Evolutionary conservation across 2,888 invertebrate genomes (phyloP).

Genomic region (Galerucella nymphaeae): DNA sequence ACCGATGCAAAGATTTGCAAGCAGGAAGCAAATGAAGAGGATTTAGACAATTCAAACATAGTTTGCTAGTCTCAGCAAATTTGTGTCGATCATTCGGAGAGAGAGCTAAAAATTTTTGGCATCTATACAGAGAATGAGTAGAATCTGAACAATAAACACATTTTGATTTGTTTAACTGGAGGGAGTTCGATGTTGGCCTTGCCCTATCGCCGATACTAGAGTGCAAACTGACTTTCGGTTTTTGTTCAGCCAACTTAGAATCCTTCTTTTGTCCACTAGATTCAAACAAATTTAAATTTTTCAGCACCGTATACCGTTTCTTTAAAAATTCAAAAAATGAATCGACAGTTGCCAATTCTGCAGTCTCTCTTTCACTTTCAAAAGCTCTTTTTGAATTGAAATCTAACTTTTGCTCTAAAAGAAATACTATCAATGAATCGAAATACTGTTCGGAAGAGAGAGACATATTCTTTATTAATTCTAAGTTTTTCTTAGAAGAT

Average conservation of each 20-base stretch:
- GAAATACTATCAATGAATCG: constrained; percentile 1
- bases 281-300: constrained; percentile 11
- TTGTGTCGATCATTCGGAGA: background rate
- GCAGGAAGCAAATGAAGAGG: background rate
- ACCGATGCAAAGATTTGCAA: background rate
- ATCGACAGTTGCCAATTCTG: background rate
- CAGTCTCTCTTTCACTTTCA: constrained; percentile 12
- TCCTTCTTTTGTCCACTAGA: constrained; percentile 3
- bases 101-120: background rate
- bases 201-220: background rate
- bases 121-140: background rate
- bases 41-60: background rate
- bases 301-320: constrained; percentile 5
- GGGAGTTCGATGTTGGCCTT: background rate
- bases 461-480: constrained; percentile 4
- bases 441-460: constrained; percentile 1
- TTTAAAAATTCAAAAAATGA: background rate
- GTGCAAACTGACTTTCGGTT: background rate
- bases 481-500: constrained; percentile 6
- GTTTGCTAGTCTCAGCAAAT: background rate
- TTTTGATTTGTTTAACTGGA: background rate
- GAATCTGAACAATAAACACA: background rate
- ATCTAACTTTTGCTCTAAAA: constrained; percentile 18
- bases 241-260: background rate
- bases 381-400: constrained; percentile 11